Evolutionary conservation across 2,113 vertebrate genomes (phyloP).

Genomic region (Leptosomus discolor): DNA sequence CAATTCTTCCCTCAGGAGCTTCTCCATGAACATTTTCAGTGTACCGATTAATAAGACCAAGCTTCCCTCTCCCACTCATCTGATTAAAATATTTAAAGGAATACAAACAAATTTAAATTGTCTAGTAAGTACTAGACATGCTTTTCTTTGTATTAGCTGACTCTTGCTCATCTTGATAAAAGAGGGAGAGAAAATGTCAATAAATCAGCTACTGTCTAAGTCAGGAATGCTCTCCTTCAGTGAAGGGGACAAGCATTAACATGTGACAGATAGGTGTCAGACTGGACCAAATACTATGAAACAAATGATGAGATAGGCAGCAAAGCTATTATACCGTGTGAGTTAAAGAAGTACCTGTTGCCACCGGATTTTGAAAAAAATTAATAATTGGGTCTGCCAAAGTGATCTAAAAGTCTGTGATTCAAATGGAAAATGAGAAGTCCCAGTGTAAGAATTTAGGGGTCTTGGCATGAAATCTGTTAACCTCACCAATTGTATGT

Average conservation of each 20-base stretch:
- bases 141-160: not conserved
- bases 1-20: constrained; percentile 16
- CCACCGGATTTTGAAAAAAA: not conserved
- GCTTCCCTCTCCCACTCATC: not conserved
- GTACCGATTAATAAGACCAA: constrained; percentile 5
- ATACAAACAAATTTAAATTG: not conserved
- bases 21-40: constrained; percentile 6
- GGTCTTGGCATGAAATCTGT: not conserved
- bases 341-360: not conserved
- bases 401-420: not conserved
- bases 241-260: not conserved
- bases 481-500: accelerated
- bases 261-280: not conserved
- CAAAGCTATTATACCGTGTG: not conserved
- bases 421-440: not conserved
- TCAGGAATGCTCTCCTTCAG: not conserved
- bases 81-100: constrained; percentile 46
- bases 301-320: not conserved
- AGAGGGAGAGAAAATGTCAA: not conserved
- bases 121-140: not conserved
- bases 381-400: not conserved
- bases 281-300: not conserved
- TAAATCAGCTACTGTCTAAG: not conserved
- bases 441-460: not conserved
- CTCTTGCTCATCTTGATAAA: not conserved